Base-by-base conservation (phyloP, 2,888 invertebrate genomes). In the Brachylomia viminalis region DNA sequence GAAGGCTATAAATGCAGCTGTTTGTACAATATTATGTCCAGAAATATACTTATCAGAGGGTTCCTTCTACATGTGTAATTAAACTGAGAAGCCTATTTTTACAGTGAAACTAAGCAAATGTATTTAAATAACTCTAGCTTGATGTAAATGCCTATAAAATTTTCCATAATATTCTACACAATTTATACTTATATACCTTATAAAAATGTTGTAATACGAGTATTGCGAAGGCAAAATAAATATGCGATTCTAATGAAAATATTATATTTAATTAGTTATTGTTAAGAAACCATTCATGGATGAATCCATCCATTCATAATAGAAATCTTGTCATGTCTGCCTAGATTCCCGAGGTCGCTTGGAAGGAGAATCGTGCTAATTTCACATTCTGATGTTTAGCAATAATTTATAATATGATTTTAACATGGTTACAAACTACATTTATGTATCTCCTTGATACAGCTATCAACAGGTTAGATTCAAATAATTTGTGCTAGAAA, bases 301-400 rank as follows among this genome's bases (percentile, higher is more conserved):
- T 64, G 47, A 56, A 70, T 45, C 58, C 17, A 27, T 54, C 11
- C 15, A 52, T 66, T 69, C 23, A 54, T 68, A 47, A 33, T 27
- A 75, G 47, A 69, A 69, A 69, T 69, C 68, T 73, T 49, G 52
- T 38, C 66, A 17, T 56, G 20, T 47, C n/a, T 52, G 13, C 10
- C 10, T 54, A 47, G 13, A 42, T 58, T 79, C 30, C 30, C 58
- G 27, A 78, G 72, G 78, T 42, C 78, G 17, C 17, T 13, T 54
- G n/a, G 20, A 77, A 61, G 27, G 10, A 45, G 52, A 33, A 69
- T 69, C 38, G 20, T 62, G n/a, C 5, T 54, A 20, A 66, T 66
- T 58, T 49, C 30, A 23, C 23, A 38, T 11, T 27, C 1, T 47
- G 6, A 33, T 33, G 10, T 23, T 62, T 56, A 8, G 33, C 45